These are phyloP conservation scores for Uromys caudimaculatus DNA, from an alignment of 2,797 vertebrate species.

Conservation along the genomic window DNA sequence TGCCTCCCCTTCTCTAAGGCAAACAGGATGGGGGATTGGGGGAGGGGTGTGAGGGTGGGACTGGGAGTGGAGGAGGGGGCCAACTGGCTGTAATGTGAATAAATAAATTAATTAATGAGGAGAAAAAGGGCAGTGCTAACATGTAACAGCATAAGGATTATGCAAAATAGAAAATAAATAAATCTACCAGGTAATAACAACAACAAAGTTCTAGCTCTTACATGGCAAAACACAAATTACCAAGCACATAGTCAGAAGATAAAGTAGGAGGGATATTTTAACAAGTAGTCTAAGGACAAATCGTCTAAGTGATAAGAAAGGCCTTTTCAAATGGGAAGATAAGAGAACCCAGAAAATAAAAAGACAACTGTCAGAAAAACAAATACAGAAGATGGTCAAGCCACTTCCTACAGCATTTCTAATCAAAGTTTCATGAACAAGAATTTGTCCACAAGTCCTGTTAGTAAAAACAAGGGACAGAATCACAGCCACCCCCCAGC, in stretches of 20 bases:
- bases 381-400: constrained; percentile 40
- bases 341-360: constrained; percentile 55
- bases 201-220: neutral
- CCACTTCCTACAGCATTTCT: neutral
- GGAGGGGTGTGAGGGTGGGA: too few relatives aligned
- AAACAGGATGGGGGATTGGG: neutral
- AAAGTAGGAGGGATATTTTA: neutral
- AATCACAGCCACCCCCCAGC: neutral
- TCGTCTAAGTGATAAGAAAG: constrained; percentile 34
- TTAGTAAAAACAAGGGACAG: constrained; percentile 31
- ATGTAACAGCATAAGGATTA: neutral
- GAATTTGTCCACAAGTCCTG: constrained; percentile 21
- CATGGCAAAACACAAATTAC: neutral
- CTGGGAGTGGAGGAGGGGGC: neutral
- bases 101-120: neutral
- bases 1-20: neutral
- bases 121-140: neutral
- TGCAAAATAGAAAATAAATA: neutral
- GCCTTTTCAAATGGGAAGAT: constrained; percentile 50
- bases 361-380: constrained; percentile 48
- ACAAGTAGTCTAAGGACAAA: neutral
- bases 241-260: constrained; percentile 35
- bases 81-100: neutral
- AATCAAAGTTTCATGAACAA: constrained; percentile 59
- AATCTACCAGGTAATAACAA: neutral